phyloP scores from a whole-genome alignment of 2,797 vertebrate species.

The Ibycter americanus region DNA sequence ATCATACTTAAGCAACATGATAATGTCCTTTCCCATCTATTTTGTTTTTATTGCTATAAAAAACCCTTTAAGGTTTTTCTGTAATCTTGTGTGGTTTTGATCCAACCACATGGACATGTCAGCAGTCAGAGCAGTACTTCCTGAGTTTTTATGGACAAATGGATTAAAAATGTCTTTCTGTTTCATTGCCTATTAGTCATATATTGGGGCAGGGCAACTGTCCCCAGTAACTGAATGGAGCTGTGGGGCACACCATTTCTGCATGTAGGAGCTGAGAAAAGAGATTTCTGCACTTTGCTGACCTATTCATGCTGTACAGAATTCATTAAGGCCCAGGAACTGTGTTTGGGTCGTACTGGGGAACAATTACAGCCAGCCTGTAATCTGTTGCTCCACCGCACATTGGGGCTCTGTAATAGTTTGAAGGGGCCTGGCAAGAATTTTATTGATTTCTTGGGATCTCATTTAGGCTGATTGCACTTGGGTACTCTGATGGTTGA shows the following conservation, averaged over 20 bases:
- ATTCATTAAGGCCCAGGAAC: constrained; percentile 11
- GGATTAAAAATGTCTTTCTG: not conserved
- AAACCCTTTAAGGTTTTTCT: not conserved
- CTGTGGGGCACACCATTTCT: not conserved
- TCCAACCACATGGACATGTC: not conserved
- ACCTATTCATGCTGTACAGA: constrained; percentile 28
- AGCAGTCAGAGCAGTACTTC: not conserved
- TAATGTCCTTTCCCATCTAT: constrained; percentile 17
- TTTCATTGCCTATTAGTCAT: not conserved
- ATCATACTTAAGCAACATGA: not conserved
- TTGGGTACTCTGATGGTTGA: not conserved
- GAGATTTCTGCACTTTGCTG: not conserved
- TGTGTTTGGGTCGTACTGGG: constrained; percentile 21
- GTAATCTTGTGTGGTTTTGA: not conserved
- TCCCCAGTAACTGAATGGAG: not conserved
- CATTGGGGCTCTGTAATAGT: constrained; percentile 1
- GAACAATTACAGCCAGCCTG: constrained; percentile 7
- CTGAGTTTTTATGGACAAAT: not conserved
- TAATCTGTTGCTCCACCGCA: constrained; percentile 1
- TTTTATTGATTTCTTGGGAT: constrained; percentile 61
- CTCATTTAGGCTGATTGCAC: constrained; percentile 52
- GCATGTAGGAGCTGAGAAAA: not conserved
- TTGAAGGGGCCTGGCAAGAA: constrained; percentile 24
- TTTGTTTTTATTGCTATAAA: not conserved
- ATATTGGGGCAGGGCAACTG: not conserved